Evolutionary conservation across 2,888 invertebrate species (phyloP).

Genomic region (Sminthurides aquaticus): DNA sequence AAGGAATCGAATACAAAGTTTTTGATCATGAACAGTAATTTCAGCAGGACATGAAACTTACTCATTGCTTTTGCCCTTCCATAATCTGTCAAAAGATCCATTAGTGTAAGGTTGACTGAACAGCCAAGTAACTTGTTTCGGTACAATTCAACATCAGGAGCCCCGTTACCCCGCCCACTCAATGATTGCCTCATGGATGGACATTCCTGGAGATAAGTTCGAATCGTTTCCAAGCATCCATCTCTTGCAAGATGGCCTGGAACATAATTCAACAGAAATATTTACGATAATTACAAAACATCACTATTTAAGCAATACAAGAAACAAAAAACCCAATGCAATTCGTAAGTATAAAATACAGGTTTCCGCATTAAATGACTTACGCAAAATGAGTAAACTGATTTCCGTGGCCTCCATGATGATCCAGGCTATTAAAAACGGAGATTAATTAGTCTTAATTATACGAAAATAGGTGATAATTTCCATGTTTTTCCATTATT

Average conservation of each 20-base stretch:
- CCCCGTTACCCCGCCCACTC: conserved; percentile 2
- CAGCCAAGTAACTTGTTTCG: conserved; percentile 16
- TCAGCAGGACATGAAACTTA: too few species aligned
- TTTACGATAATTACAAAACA: too few species aligned
- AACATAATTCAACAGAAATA: background rate
- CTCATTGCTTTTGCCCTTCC: conserved; percentile 22
- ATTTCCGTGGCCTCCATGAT: conserved; percentile 22
- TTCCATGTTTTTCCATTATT: too few species aligned
- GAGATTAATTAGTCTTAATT: too few species aligned
- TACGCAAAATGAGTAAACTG: conserved; percentile 22
- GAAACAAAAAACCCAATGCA: too few species aligned
- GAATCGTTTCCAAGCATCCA: conserved; percentile 22
- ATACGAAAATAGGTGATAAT: too few species aligned
- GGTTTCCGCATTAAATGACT: conserved; percentile 12
- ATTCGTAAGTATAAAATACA: too few species aligned
- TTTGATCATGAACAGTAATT: background rate
- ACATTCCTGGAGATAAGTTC: conserved; percentile 19
- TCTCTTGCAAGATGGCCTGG: conserved; percentile 24
- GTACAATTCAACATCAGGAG: conserved; percentile 9
- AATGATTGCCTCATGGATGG: conserved; percentile 5
- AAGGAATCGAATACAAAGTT: background rate
- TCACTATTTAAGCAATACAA: too few species aligned
- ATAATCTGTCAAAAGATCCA: conserved; percentile 21
- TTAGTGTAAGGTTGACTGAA: conserved; percentile 14
- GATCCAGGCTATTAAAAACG: too few species aligned